Evolutionary conservation across 2,888 invertebrate genomes (phyloP).

Genomic region (Xestobium rufovillosum): DNA sequence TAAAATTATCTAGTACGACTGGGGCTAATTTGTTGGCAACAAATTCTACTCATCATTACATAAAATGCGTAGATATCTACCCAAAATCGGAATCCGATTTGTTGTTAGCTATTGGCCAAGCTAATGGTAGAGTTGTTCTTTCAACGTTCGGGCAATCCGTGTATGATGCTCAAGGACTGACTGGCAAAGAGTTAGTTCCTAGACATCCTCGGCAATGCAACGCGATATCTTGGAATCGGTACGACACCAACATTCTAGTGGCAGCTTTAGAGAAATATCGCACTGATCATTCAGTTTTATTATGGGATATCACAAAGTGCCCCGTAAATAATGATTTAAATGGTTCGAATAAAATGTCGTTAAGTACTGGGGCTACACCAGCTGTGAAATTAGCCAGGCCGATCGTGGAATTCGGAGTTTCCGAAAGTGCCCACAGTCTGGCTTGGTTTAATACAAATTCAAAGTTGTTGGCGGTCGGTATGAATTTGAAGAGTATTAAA

Average conservation of each 20-base stretch:
- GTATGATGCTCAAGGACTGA: constrained; percentile 58
- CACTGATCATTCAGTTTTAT: constrained; percentile 77
- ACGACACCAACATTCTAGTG: constrained; percentile 73
- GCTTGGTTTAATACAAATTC: constrained; percentile 74
- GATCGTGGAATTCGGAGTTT: constrained; percentile 68
- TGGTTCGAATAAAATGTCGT: constrained; percentile 29
- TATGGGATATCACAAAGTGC: constrained; percentile 75
- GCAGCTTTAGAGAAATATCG: constrained; percentile 85
- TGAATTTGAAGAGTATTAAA: constrained; percentile 82
- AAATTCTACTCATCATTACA: constrained; percentile 67
- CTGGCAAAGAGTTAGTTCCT: constrained; percentile 76
- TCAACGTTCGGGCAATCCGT: constrained; percentile 65
- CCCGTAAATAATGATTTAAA: constrained; percentile 34
- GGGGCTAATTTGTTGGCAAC: constrained; percentile 65
- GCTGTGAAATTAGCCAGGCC: constrained; percentile 52
- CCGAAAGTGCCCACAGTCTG: constrained; percentile 77
- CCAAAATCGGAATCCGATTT: constrained; percentile 70
- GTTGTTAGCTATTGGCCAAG: constrained; percentile 78
- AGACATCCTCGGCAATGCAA: constrained; percentile 81
- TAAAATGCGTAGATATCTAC: constrained; percentile 82
- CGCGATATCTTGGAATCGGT: constrained; percentile 79
- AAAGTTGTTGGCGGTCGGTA: constrained; percentile 76
- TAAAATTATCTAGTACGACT: constrained; percentile 60
- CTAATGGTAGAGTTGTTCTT: constrained; percentile 80
- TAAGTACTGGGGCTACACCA: constrained; percentile 38